Conservation (phyloP, 2,797 vertebrate genomes). For the Falco novaeseelandiae region DNA sequence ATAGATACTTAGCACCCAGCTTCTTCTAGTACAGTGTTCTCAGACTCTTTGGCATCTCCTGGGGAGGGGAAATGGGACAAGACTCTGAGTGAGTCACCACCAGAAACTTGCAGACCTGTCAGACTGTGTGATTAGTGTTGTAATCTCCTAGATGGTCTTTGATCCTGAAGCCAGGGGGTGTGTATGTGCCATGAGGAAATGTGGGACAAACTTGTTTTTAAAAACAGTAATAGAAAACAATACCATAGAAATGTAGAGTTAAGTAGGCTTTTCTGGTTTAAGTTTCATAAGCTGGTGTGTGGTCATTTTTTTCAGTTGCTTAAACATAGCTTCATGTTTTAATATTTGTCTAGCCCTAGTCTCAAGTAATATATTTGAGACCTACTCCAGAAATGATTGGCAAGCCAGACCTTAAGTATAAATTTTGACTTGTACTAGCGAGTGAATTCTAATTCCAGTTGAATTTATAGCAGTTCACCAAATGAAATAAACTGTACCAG, state of each 20-base stretch:
- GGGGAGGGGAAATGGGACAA: not conserved
- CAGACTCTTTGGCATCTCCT: not conserved
- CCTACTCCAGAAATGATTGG: not conserved
- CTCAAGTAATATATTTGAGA: not conserved
- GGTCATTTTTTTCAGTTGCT: not conserved
- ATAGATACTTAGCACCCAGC: not conserved
- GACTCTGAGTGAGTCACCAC: not conserved
- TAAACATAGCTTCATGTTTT: not conserved
- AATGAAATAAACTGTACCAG: not conserved
- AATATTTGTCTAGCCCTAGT: not conserved
- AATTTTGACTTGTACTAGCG: not conserved
- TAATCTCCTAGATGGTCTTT: not conserved
- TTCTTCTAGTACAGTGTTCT: not conserved
- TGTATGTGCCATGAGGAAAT: not conserved
- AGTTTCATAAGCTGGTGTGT: not conserved
- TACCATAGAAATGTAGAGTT: not conserved
- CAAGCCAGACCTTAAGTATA: not conserved
- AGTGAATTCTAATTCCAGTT: not conserved
- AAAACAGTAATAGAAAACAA: not conserved
- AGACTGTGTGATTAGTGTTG: not conserved
- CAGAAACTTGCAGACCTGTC: not conserved
- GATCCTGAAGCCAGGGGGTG: not conserved
- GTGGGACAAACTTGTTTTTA: not conserved
- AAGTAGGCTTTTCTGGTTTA: not conserved
- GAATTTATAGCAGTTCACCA: not conserved